Base-by-base conservation (phyloP, 2,797 vertebrate species). In the Apodemus agrarius region DNA sequence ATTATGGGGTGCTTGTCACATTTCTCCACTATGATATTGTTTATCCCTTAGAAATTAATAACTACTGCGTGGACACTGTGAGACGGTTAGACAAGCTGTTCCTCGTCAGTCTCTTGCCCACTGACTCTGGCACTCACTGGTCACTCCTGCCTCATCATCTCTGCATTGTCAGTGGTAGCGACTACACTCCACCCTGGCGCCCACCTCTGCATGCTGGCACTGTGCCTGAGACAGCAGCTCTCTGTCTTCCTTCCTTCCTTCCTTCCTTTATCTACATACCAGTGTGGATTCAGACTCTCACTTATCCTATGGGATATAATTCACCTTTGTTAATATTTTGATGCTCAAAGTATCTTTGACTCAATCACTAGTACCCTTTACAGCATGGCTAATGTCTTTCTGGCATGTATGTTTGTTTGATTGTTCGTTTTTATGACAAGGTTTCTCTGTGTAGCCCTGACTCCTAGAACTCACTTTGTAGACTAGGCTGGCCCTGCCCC, bases 271-370 rank as follows among this genome's bases (percentile, higher is more conserved):
- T 65, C 95, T 46, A 31, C n/a, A 14, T 65, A 72, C 40, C 82
- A 83, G 29, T 69, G 65, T 65, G 14, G 54, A 94, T 61, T 83
- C 61, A 65, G 12, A 82, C 69, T 89, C 57, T 94, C 57, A 59
- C 72, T 93, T 89, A 87, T 40, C 86, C 59, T 67, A 81, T 26
- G 43, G 87, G 37, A 88, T 69, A 91, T 37, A 94, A 96, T 34
- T 57, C 29, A 87, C 83, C 84, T 80, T 67, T 83, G 40, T 40
- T 31, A 89, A 79, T 95, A 90, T 88, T 78, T 78, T 21, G 26
- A 86, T 89, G 46, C 16, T 86, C 65, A 92, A 84, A 84, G 72
- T 91, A 94, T 59, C 67, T 40, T 37, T 85, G 43, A 93, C 83
- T 81, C 93, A 90, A 81, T 76, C 29, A 83, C n/a, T 16, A 91